A percentile compares a stretch with the other conserved stretches of the same genome.
phyloP scores from a whole-genome alignment of 2,888 invertebrate species.

The Amphipoea oculea region DNA sequence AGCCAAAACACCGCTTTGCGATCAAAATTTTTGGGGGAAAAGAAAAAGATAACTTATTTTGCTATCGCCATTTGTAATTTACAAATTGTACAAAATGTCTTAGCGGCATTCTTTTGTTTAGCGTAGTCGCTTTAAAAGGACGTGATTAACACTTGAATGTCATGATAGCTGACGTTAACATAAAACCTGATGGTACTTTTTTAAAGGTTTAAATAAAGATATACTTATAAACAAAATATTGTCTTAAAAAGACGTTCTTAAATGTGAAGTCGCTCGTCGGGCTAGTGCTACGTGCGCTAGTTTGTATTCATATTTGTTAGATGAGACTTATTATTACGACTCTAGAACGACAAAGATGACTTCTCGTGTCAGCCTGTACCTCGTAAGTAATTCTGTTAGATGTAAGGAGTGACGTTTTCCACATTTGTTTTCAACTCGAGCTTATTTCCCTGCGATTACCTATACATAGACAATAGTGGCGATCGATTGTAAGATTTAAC shows the following conservation, averaged over 20 bases:
- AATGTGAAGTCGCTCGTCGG: conserved; percentile 76
- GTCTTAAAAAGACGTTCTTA: conserved; percentile 84
- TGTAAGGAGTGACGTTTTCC: conserved; percentile 69
- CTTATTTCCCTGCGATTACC: conserved; percentile 70
- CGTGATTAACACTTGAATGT: conserved; percentile 73
- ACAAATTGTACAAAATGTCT: conserved; percentile 77
- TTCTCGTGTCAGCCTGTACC: conserved; percentile 70
- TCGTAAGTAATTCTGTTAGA: conserved; percentile 71
- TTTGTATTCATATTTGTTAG: conserved; percentile 77
- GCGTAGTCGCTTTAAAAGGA: conserved; percentile 81
- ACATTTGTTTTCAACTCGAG: conserved; percentile 74
- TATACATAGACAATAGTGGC: conserved; percentile 44
- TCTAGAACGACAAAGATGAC: conserved; percentile 83
- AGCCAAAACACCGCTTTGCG: conserved; percentile 89
- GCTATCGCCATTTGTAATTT: conserved; percentile 84
- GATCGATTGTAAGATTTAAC: conserved; percentile 46
- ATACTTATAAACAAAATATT: conserved; percentile 76
- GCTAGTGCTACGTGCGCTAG: conserved; percentile 78
- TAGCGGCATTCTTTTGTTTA: conserved; percentile 77
- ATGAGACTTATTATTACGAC: conserved; percentile 76
- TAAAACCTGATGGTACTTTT: conserved; percentile 79
- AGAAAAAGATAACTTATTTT: conserved; percentile 82
- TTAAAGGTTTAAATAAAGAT: conserved; percentile 77
- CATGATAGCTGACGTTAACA: conserved; percentile 71
- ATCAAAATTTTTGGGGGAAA: conserved; percentile 78